Base-by-base conservation (phyloP, 2,113 vertebrate species). In the Rhabdornis inornatus region DNA sequence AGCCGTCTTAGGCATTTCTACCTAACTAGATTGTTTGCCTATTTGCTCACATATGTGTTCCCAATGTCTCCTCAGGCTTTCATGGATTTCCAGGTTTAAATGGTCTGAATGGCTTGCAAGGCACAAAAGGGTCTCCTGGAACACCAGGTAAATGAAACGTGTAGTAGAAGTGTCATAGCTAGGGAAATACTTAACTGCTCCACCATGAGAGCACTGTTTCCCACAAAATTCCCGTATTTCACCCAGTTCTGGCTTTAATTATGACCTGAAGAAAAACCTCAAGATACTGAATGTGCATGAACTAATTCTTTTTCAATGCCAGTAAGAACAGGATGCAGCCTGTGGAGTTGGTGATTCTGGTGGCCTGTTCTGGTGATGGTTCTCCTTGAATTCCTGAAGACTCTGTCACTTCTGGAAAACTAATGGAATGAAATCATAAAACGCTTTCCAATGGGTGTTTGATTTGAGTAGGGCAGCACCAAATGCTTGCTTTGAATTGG, bases 101-200 rank as follows among this genome's bases (percentile, higher is more conserved):
- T 89, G 99, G 99, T 95, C 98, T 99, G 20, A 99, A 99, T 94
- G 99, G 99, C 37, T 98, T 99, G 69, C 98, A 95, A 72, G 99
- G 99, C 94, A 98, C 99, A 21, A 99, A 98, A 90, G 99, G 99
- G 3, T 97, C 97, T 53, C 89, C 97, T 79, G 99, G 99, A 97
- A 98, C 98, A n/a, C 98, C 98, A 98, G 99, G 99, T 98, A 96
- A 98, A 49, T 76, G 61, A 85, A 82, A 44, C 0, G 3, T 18
- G 16, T 42, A 9, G 23, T 59, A 12, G 10, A 72, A 85, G 5
- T 22, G 33, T 44, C 40, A 20, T 13, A 56, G 45, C 20, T 59
- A 50, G 49, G 47, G 39, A 88, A 63, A 39, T 37, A 8, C 11
- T 5, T 45, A 25, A 4, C 14, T 77, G 35, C 10, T 83, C 39